A percentile compares a stretch with the other conserved stretches of the same genome.
Evolutionary conservation across 2,797 vertebrate genomes (phyloP).

Genomic region (Phataginus tetradactyla): DNA sequence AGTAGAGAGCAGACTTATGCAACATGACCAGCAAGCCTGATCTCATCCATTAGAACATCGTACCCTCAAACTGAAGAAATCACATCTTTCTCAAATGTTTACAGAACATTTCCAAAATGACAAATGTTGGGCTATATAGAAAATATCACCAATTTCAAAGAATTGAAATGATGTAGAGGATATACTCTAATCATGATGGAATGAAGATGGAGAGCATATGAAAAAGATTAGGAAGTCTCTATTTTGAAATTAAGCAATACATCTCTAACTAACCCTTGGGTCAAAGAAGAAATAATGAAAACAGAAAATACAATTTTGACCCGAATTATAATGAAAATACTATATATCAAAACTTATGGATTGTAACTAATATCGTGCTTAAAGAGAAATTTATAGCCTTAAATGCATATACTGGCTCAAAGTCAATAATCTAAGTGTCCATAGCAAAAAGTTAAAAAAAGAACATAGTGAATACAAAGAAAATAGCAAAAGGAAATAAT

Average conservation of each 20-base stretch:
- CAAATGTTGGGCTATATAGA: not conserved
- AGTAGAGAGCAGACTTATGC: not conserved
- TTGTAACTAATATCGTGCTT: not conserved
- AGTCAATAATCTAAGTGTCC: not conserved
- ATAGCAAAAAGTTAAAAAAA: slow-evolving; percentile 20
- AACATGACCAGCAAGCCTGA: not conserved
- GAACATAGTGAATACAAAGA: not conserved
- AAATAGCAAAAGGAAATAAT: slow-evolving; percentile 1
- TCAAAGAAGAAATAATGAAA: not conserved
- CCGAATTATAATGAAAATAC: slow-evolving; percentile 6
- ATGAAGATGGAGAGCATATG: not conserved
- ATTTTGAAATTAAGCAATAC: not conserved
- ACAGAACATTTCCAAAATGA: slow-evolving; percentile 9
- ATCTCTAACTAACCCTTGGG: not conserved
- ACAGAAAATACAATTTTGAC: not conserved
- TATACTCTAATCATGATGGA: not conserved
- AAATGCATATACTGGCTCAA: not conserved
- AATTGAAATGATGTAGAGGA: slow-evolving; percentile 17
- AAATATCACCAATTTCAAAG: not conserved
- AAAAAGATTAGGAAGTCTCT: not conserved
- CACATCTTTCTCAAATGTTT: not conserved
- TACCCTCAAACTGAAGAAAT: not conserved
- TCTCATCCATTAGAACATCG: not conserved
- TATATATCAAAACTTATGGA: not conserved
- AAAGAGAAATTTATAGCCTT: not conserved